A percentile compares a stretch with the other conserved stretches of the same genome.
These are phyloP conservation scores for Acropternis orthonyx DNA, from an alignment of 2,797 vertebrate genomes.

Conservation along the genomic window DNA sequence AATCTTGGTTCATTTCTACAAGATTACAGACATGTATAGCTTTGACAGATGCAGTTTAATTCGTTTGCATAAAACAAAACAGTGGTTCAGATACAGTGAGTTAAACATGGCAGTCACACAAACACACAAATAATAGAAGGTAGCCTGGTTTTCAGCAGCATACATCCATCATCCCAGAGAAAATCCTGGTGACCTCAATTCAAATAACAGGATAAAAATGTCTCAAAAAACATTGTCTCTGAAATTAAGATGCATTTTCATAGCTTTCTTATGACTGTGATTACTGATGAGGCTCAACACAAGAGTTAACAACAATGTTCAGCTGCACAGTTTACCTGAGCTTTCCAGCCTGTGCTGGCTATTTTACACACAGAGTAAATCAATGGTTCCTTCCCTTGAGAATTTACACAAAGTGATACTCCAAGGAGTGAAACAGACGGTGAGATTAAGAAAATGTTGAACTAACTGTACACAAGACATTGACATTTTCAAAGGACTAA, in stretches of 20 bases:
- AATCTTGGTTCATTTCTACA: background rate
- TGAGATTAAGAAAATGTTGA: background rate
- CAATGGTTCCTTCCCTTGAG: background rate
- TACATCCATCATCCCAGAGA: background rate
- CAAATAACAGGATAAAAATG: background rate
- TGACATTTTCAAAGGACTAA: background rate
- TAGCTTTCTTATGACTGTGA: fast-evolving
- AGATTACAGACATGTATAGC: background rate
- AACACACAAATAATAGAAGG: background rate
- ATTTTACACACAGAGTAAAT: fast-evolving
- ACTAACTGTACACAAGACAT: background rate
- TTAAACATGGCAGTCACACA: background rate
- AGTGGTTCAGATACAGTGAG: background rate
- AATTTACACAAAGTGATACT: background rate
- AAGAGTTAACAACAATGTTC: background rate
- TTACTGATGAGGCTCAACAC: background rate
- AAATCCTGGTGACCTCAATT: background rate
- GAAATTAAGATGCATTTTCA: background rate
- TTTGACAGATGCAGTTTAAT: background rate
- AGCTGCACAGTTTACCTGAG: background rate
- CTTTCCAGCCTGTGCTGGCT: background rate
- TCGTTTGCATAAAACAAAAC: background rate
- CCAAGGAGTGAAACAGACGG: background rate
- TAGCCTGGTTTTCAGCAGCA: background rate
- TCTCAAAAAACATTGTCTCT: background rate